Base-by-base conservation (phyloP, 30 jellyfish, hydroid and myxozoan genomes). In the Chrysaora quinquecirrha region DNA sequence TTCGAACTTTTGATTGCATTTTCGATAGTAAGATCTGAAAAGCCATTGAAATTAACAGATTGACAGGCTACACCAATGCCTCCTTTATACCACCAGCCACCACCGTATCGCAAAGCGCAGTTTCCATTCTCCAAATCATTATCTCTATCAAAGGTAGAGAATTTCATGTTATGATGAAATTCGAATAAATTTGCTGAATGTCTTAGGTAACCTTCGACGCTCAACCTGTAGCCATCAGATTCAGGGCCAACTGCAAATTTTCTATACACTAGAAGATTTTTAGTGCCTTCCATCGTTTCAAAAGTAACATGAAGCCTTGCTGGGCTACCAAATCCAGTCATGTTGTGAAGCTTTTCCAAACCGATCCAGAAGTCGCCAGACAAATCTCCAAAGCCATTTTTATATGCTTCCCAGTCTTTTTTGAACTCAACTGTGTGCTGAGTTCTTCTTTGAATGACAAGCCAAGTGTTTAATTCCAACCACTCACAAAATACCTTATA, bases 21-120 rank as follows among this genome's bases (percentile, higher is more conserved):
- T n/a, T n/a, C n/a, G n/a, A n/a, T n/a, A n/a, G n/a, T n/a, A n/a
- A n/a, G n/a, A n/a, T n/a, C n/a, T n/a, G n/a, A n/a, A n/a, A n/a
- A n/a, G n/a, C n/a, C n/a, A n/a, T n/a, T n/a, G n/a, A n/a, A n/a
- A n/a, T n/a, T n/a, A n/a, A n/a, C n/a, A n/a, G n/a, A n/a, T n/a
- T n/a, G n/a, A n/a, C n/a, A n/a, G n/a, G n/a, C n/a, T n/a, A n/a
- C n/a, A n/a, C n/a, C n/a, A n/a, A n/a, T n/a, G n/a, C 58, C 58
- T 43, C 58, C 62, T 28, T 22, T 27, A 30, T 35, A 75, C 87
- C 87, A 75, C 87, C 87, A 75, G 16, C 76, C 87, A 6, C 75
- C 69, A 4, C 7, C 34, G 9, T 21, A 58, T 1, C 1, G 18
- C 20, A 6, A 11, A 1, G 87, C 87, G 50, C 87, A 75, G 30